Base-by-base conservation (phyloP, 2,888 invertebrate genomes). In the Cistogaster globosa region DNA sequence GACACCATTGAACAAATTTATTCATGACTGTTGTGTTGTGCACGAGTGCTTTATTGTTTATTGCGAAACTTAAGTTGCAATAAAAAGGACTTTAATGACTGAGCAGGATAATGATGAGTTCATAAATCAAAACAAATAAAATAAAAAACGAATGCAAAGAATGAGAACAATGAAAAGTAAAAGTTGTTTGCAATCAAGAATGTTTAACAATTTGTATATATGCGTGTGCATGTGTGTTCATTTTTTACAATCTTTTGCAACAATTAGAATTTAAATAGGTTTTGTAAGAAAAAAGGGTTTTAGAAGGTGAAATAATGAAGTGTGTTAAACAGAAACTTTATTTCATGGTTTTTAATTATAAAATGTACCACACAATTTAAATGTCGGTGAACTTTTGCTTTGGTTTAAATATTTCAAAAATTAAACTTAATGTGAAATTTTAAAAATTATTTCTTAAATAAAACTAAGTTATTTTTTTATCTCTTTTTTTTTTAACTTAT, bases 41-140 rank as follows among this genome's bases (percentile, higher is more conserved):
- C 53, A 53, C 38, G 58, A 68, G 58, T 26, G 60, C 60, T 74
- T 74, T 65, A 74, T 60, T 53, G 62, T 69, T 78, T 38, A 68
- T 26, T 62, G 60, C 62, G 45, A 74, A 81, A 78, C 45, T 63
- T 55, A 36, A 55, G 55, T 63, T 78, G 69, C 78, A 62, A 78
- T 78, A 67, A 68, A 75, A 68, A 74, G 81, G 60, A 75, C 67
- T 68, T 81, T 81, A 68, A 81, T 81, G 74, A 55, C 68, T 62
- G 51, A 71, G 14, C 74, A 67, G 72, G 51, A 74, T 80, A 67
- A 80, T 80, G 71, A 83, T 83, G 71, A 65, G 82, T 83, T 83
- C 36, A 83, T 83, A 77, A 83, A 83, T 83, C 71, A 83, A 51
- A 74, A 42, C 58, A 67, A 74, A 74, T 60, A 58, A 53, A 65